Percentiles rank a stretch among this genome's conserved stretches.
Evolutionary conservation across 2,113 vertebrate species (phyloP).

Genomic region (Siniperca knerii): DNA sequence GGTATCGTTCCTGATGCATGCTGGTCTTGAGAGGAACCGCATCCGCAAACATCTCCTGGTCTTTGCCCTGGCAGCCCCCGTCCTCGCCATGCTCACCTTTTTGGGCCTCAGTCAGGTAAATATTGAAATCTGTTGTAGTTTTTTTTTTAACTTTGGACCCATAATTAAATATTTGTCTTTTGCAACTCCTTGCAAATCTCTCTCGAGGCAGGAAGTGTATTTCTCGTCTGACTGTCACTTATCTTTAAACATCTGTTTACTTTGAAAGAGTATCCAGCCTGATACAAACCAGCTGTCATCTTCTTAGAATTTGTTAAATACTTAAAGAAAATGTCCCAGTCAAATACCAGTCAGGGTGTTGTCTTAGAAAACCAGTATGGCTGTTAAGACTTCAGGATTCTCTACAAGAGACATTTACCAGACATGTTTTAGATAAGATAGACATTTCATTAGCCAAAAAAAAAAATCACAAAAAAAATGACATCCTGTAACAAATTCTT

Average conservation of each 20-base stretch:
- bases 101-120: conserved; percentile 95
- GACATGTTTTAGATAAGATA: background rate
- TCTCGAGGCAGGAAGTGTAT: background rate
- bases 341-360: background rate
- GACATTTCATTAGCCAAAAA: background rate
- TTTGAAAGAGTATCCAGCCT: background rate
- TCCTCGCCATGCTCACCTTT: conserved; percentile 95
- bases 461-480: background rate
- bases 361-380: background rate
- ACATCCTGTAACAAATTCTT: background rate
- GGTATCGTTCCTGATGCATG: conserved; percentile 99
- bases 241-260: background rate
- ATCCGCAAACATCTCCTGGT: conserved; percentile 98
- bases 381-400: background rate
- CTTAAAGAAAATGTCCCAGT: background rate
- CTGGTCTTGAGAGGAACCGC: conserved; percentile 96
- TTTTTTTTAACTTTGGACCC: too few species aligned
- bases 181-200: background rate
- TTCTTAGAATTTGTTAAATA: background rate
- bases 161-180: too few species aligned
- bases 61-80: conserved; percentile 94
- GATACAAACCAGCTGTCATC: background rate
- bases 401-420: background rate
- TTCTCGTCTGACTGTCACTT: background rate
- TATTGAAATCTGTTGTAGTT: background rate